Evolutionary conservation across 2,888 invertebrate genomes (phyloP).

Genomic region (Orchestes rusci): DNA sequence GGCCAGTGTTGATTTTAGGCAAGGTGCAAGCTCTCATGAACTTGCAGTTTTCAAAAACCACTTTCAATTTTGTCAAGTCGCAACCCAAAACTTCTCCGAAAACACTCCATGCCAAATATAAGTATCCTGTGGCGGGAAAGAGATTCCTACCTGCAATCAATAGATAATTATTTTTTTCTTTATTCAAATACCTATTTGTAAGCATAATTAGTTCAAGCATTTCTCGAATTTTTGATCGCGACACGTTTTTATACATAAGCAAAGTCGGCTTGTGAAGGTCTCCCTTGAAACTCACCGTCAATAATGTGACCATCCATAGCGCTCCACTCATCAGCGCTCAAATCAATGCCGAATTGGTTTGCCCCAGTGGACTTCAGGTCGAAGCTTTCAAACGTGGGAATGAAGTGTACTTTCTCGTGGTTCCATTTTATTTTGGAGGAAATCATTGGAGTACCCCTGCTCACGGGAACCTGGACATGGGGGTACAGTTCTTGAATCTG

Average conservation of each 20-base stretch:
- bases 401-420: slow-evolving; percentile 69
- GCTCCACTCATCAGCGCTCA: slow-evolving; percentile 53
- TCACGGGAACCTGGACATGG: slow-evolving; percentile 70
- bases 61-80: slow-evolving; percentile 39
- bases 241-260: too few relatives aligned
- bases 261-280: too few relatives aligned
- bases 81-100: slow-evolving; percentile 42
- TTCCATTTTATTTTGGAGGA: slow-evolving; percentile 84
- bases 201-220: too few relatives aligned
- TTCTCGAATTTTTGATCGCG: too few relatives aligned
- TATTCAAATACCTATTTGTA: too few relatives aligned
- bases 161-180: slow-evolving; percentile 3
- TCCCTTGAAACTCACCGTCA: slow-evolving; percentile 53
- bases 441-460: slow-evolving; percentile 47
- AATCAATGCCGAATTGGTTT: not conserved
- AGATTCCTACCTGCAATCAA: slow-evolving; percentile 29
- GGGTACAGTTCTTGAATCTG: slow-evolving; percentile 73
- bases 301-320: slow-evolving; percentile 75
- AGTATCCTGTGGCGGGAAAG: slow-evolving; percentile 55
- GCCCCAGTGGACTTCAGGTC: not conserved
- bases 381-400: slow-evolving; percentile 37
- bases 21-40: slow-evolving; percentile 51
- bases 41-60: slow-evolving; percentile 53
- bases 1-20: slow-evolving; percentile 35
- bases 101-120: slow-evolving; percentile 45